A percentile compares a stretch with the other conserved stretches of the same genome.
Conservation (phyloP, 1,140 invertebrate species). For the Drosophila guanche region DNA sequence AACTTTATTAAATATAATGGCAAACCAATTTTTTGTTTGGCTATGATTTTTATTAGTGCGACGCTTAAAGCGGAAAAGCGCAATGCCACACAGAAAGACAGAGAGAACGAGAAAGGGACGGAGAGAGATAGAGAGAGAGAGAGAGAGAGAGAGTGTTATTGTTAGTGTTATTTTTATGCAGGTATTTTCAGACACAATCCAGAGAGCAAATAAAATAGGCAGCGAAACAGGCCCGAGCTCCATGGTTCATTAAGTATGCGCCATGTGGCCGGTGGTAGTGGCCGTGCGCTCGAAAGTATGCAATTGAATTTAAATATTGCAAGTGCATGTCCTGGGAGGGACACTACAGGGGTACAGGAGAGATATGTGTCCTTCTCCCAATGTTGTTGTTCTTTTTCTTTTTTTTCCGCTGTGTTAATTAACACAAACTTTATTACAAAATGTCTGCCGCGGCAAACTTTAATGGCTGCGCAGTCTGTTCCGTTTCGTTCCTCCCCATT, state of each 20-base stretch:
- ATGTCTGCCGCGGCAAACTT: slow-evolving; percentile 58
- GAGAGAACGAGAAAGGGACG: not conserved
- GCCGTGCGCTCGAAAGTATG: slow-evolving; percentile 69
- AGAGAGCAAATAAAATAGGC: slow-evolving; percentile 68
- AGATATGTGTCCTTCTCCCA: not conserved
- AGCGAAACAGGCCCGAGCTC: slow-evolving; percentile 45
- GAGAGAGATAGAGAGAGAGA: slow-evolving; percentile 1
- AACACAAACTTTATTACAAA: slow-evolving; percentile 79
- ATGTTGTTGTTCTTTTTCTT: slow-evolving; percentile 1
- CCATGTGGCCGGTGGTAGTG: slow-evolving; percentile 46
- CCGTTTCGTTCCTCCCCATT: not conserved
- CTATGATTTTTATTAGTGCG: slow-evolving; percentile 46
- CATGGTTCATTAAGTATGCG: slow-evolving; percentile 78
- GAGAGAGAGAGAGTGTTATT: not conserved
- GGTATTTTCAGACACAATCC: slow-evolving; percentile 49
- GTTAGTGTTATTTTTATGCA: slow-evolving; percentile 51
- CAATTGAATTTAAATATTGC: slow-evolving; percentile 82
- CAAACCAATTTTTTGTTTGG: slow-evolving; percentile 53
- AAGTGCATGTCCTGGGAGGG: slow-evolving; percentile 44
- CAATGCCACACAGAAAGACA: slow-evolving; percentile 13
- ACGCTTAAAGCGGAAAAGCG: slow-evolving; percentile 37
- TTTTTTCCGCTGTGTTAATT: slow-evolving; percentile 63
- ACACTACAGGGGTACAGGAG: too few relatives aligned
- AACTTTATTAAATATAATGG: slow-evolving; percentile 68
- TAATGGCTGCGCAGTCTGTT: slow-evolving; percentile 46